Percentiles rank a stretch among this genome's conserved stretches.
These are phyloP conservation scores for Hermetia illucens DNA, from an alignment of 1,140 invertebrate species.

Conservation along the genomic window DNA sequence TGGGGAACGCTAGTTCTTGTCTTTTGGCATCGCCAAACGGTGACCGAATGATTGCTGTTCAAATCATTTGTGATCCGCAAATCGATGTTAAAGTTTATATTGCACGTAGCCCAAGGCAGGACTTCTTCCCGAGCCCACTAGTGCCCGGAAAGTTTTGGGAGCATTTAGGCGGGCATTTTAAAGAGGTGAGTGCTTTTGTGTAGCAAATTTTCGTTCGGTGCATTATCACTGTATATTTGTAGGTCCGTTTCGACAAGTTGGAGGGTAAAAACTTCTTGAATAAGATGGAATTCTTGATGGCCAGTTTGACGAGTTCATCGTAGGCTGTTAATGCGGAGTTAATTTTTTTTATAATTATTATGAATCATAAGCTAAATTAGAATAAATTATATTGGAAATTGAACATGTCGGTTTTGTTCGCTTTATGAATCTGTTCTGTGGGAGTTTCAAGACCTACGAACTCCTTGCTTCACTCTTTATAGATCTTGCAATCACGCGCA, in stretches of 20 bases:
- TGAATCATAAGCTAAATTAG: too few species aligned
- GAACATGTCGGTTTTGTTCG: too few species aligned
- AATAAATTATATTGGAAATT: too few species aligned
- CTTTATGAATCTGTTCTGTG: too few species aligned
- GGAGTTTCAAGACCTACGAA: too few species aligned
- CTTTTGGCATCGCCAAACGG: slow-evolving; percentile 75
- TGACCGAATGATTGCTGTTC: slow-evolving; percentile 68
- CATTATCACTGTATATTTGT: slow-evolving; percentile 4
- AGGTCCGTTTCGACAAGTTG: slow-evolving; percentile 73
- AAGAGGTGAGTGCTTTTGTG: slow-evolving; percentile 47
- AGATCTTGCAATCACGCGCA: too few species aligned
- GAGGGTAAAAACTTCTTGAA: slow-evolving; percentile 94
- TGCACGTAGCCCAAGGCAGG: slow-evolving; percentile 68
- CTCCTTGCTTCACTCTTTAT: too few species aligned
- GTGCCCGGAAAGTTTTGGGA: slow-evolving; percentile 85
- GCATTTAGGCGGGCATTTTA: slow-evolving; percentile 75
- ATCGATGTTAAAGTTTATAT: slow-evolving; percentile 45
- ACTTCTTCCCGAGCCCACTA: slow-evolving; percentile 73
- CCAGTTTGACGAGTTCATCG: slow-evolving; percentile 61
- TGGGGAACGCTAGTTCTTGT: slow-evolving; percentile 79
- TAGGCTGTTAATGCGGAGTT: too few species aligned
- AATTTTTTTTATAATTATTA: too few species aligned
- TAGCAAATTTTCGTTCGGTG: background rate
- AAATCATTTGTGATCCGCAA: slow-evolving; percentile 59
- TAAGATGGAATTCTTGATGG: slow-evolving; percentile 94